Evolutionary conservation across 2,888 invertebrate genomes (phyloP).

Genomic region (Andrena trimmerana): DNA sequence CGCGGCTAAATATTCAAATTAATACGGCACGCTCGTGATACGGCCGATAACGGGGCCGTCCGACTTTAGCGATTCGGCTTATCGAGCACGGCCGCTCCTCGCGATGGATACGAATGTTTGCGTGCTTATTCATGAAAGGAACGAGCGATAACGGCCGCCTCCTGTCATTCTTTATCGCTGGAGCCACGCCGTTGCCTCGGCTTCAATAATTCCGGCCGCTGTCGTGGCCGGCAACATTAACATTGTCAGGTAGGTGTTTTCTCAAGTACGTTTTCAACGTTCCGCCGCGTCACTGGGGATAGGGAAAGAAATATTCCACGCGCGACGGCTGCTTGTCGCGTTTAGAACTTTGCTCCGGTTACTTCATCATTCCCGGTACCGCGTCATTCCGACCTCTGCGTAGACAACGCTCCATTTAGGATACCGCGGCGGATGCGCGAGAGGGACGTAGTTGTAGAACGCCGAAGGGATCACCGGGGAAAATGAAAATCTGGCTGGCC

Average conservation of each 20-base stretch:
- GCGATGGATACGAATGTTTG: constrained; percentile 68
- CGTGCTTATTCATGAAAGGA: constrained; percentile 74
- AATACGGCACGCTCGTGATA: constrained; percentile 67
- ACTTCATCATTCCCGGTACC: neutral
- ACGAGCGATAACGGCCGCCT: constrained; percentile 66
- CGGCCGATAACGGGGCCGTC: constrained; percentile 65
- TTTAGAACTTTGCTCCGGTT: neutral
- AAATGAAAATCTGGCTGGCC: constrained; percentile 57
- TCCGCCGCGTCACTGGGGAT: constrained; percentile 48
- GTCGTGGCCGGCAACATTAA: constrained; percentile 63
- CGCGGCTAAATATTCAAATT: constrained; percentile 70
- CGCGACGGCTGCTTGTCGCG: constrained; percentile 9
- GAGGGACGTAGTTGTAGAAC: neutral
- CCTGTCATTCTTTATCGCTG: constrained; percentile 69
- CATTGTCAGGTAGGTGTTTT: constrained; percentile 61
- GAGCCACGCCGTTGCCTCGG: constrained; percentile 61
- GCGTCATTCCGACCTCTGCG: neutral
- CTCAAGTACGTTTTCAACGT: constrained; percentile 56
- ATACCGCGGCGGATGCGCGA: neutral
- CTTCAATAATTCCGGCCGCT: constrained; percentile 69
- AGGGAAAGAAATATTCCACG: constrained; percentile 4
- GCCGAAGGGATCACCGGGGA: constrained; percentile 35
- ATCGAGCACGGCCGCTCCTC: constrained; percentile 70
- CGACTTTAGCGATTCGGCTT: constrained; percentile 73
- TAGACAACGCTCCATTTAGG: neutral